These are phyloP conservation scores for Mormyrus hasselquistii DNA, from an alignment of 2,797 vertebrate species.

Conservation along the genomic window DNA sequence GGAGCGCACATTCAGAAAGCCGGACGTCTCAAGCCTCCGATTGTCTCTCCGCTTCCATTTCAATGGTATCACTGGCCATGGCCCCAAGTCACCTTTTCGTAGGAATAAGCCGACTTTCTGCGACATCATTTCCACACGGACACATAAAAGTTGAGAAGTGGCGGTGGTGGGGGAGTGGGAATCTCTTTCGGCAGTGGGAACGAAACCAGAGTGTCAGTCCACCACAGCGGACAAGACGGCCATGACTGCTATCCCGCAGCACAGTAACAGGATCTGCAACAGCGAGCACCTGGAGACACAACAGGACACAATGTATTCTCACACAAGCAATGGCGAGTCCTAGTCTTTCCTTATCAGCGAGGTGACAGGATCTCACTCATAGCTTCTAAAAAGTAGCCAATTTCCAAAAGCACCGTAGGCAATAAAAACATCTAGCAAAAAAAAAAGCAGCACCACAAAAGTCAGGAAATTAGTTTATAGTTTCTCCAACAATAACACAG, in stretches of 20 bases:
- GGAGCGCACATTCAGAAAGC: background rate
- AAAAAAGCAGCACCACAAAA: background rate
- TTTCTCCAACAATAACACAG: background rate
- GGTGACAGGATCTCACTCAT: background rate
- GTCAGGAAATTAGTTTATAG: background rate
- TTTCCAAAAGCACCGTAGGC: background rate
- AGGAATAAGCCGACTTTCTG: background rate
- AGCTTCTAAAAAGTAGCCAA: background rate
- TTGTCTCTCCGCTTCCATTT: background rate
- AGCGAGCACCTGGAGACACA: slow-evolving; percentile 71
- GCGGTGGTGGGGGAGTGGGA: background rate
- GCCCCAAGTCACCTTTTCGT: background rate
- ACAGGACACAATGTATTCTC: background rate
- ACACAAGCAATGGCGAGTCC: background rate
- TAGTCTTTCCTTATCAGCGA: background rate
- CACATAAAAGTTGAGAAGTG: background rate
- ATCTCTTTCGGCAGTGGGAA: background rate
- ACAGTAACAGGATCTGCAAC: slow-evolving; percentile 80
- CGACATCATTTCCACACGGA: background rate
- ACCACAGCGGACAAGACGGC: slow-evolving; percentile 73
- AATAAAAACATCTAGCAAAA: background rate
- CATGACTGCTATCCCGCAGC: slow-evolving; percentile 82
- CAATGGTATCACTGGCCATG: background rate
- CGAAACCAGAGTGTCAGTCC: slow-evolving; percentile 50
- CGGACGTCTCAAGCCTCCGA: background rate